phyloP scores from a whole-genome alignment of 2,888 invertebrate genomes.

The Hypsopygia costalis region DNA sequence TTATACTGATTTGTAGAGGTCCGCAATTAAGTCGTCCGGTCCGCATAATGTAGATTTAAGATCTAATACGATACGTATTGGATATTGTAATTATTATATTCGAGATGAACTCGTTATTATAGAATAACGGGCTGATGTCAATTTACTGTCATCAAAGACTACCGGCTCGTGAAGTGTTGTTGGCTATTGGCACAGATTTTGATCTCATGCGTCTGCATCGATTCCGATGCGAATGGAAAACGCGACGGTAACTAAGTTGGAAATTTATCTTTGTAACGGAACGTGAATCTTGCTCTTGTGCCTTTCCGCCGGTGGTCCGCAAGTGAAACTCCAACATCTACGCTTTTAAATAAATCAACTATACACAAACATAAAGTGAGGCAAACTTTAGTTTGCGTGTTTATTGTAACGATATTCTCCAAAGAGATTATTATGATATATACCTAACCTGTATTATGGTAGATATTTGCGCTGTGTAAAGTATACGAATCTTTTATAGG shows the following conservation, averaged over 20 bases:
- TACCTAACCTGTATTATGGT: constrained; percentile 44
- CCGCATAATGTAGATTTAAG: constrained; percentile 17
- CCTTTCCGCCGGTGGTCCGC: constrained; percentile 65
- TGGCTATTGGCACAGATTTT: constrained; percentile 59
- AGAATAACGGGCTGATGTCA: constrained; percentile 28
- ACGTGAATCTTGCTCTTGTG: constrained; percentile 65
- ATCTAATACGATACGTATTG: neutral
- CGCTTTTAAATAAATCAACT: constrained; percentile 43
- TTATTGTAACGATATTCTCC: constrained; percentile 54
- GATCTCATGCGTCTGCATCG: constrained; percentile 42
- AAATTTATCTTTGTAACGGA: constrained; percentile 41
- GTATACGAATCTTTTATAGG: constrained; percentile 71
- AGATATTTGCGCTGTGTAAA: constrained; percentile 71
- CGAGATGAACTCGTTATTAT: constrained; percentile 1
- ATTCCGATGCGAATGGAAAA: constrained; percentile 26
- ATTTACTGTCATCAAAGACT: constrained; percentile 47
- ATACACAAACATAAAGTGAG: constrained; percentile 41
- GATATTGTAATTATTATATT: constrained; percentile 4
- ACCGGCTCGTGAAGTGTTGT: constrained; percentile 52
- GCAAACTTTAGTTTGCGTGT: constrained; percentile 54
- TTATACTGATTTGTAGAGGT: neutral
- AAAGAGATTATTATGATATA: constrained; percentile 65
- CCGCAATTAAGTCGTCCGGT: constrained; percentile 11
- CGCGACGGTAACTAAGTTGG: constrained; percentile 27
- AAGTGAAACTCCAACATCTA: constrained; percentile 33